Conservation (phyloP, 2,113 vertebrate genomes). For the Merops nubicus region DNA sequence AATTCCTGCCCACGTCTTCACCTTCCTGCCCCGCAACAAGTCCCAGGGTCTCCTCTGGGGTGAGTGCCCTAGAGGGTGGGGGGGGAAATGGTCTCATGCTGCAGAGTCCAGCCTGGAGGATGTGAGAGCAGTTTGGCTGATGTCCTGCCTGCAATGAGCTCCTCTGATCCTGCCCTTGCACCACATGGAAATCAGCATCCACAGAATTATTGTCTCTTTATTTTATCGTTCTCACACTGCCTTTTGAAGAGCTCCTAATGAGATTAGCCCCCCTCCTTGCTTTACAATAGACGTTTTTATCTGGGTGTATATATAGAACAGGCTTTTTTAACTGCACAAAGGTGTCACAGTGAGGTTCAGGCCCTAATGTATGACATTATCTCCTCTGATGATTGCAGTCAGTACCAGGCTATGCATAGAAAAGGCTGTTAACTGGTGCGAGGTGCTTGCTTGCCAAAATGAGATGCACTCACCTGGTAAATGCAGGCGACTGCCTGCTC, state of each 20-base stretch:
- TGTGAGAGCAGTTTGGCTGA: neutral
- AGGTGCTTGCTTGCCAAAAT: neutral
- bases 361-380: neutral
- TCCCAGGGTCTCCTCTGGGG: neutral
- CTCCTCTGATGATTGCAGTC: neutral
- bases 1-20: neutral
- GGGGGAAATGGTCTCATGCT: neutral
- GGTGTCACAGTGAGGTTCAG: neutral
- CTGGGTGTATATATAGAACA: neutral
- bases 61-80: accelerated
- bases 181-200: neutral
- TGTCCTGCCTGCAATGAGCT: neutral
- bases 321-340: neutral
- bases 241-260: neutral
- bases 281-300: neutral
- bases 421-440: neutral
- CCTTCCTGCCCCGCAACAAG: neutral
- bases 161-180: neutral
- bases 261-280: neutral
- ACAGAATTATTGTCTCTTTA: neutral
- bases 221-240: neutral
- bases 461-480: neutral
- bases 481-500: neutral
- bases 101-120: neutral
- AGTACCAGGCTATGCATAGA: neutral